Percentiles rank a stretch among this genome's conserved stretches.
phyloP scores from a whole-genome alignment of 2,113 vertebrate genomes.

The Callipepla californica region DNA sequence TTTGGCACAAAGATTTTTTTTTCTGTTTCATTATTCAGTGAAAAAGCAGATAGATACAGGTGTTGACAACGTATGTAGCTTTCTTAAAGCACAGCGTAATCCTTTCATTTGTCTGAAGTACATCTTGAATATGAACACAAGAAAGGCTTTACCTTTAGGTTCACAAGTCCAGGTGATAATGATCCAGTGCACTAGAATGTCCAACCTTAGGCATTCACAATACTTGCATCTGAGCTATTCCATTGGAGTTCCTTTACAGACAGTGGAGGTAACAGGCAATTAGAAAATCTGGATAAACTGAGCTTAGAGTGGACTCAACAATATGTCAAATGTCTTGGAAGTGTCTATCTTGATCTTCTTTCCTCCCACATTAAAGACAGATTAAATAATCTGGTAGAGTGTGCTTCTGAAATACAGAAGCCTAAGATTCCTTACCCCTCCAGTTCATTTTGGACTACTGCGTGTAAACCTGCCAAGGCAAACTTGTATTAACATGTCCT shows the following conservation, averaged over 20 bases:
- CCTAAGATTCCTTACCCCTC: neutral
- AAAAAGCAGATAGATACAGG: neutral
- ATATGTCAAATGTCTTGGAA: neutral
- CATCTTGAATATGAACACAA: neutral
- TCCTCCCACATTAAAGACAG: neutral
- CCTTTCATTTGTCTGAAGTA: neutral
- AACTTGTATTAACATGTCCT: neutral
- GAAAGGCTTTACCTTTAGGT: neutral
- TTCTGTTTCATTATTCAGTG: neutral
- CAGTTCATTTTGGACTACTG: neutral
- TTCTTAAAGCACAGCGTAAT: neutral
- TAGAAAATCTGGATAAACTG: neutral
- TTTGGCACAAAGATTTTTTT: neutral
- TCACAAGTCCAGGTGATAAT: neutral
- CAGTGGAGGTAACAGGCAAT: accelerated
- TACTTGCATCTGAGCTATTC: neutral
- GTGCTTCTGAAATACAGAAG: neutral
- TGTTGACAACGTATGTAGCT: neutral
- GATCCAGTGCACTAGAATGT: neutral
- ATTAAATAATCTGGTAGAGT: neutral
- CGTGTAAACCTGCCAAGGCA: neutral
- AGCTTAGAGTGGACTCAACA: neutral
- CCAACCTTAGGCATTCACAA: neutral
- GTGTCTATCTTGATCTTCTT: neutral
- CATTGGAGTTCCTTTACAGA: neutral